Conservation (phyloP, 2,113 vertebrate species). For the cattle (Bos taurus) region DNA sequence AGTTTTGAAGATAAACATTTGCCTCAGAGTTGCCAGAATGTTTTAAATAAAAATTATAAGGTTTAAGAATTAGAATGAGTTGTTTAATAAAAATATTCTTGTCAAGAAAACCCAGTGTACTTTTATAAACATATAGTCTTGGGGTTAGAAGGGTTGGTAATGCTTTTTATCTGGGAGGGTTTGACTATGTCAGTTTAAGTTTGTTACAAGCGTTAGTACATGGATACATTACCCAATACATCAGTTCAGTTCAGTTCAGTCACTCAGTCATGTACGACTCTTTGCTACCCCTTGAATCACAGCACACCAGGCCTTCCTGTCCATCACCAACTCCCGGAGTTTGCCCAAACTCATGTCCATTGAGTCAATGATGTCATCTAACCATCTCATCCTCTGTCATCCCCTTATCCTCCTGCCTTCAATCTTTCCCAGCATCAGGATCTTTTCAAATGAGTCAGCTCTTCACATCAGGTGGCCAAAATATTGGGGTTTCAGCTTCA, state of each 20-base stretch:
- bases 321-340: neutral
- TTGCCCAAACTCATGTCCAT: neutral
- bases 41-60: conserved; percentile 20
- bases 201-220: neutral
- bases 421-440: neutral
- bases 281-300: neutral
- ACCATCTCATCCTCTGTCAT: neutral
- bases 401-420: neutral
- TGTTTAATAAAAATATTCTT: neutral
- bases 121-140: neutral
- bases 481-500: neutral
- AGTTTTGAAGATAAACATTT: conserved; percentile 11
- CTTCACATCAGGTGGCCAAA: neutral
- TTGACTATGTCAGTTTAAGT: neutral
- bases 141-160: neutral
- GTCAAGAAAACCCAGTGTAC: neutral
- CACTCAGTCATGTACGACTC: rapidly evolving
- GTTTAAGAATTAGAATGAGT: neutral
- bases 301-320: neutral
- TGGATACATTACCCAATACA: neutral
- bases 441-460: neutral
- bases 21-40: neutral
- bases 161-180: neutral
- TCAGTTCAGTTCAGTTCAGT: neutral
- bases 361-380: neutral